These are phyloP conservation scores for Gastrophysa polygoni DNA, from an alignment of 2,888 invertebrate genomes.

Conservation along the genomic window DNA sequence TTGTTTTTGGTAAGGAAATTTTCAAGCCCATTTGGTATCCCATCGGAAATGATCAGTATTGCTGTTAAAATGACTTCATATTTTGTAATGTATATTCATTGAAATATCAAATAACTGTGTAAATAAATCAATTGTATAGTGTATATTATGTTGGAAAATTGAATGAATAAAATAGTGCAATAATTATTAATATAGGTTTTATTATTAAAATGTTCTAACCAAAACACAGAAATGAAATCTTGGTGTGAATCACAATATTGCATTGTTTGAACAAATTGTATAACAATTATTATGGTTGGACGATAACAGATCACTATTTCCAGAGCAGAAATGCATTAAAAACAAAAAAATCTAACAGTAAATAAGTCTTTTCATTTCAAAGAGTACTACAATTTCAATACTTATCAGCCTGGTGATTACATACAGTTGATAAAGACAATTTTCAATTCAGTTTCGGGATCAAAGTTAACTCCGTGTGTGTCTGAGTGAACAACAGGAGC, in stretches of 20 bases:
- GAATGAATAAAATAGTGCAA: background rate
- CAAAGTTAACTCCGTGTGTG: conserved; percentile 70
- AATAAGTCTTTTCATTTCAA: conserved; percentile 9
- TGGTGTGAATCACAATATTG: conserved; percentile 26
- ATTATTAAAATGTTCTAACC: conserved; percentile 25
- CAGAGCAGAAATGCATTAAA: background rate
- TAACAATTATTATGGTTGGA: conserved; percentile 4
- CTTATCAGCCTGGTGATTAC: background rate
- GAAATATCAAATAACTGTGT: background rate
- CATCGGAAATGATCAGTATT: no score
- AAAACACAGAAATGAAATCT: conserved; percentile 14
- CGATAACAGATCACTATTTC: background rate
- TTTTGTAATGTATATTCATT: no score
- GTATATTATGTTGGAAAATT: background rate
- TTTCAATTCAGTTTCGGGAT: conserved; percentile 55
- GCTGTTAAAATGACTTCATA: no score
- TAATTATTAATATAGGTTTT: conserved; percentile 3
- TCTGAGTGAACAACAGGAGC: conserved; percentile 69
- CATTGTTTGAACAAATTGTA: conserved; percentile 21
- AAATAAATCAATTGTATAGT: background rate
- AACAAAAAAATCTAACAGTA: conserved; percentile 1
- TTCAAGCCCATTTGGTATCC: no score
- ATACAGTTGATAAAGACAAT: background rate
- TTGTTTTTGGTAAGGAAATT: no score
- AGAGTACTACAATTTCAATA: background rate